Conservation (phyloP, 2,797 vertebrate species). For the Dermochelys coriacea region DNA sequence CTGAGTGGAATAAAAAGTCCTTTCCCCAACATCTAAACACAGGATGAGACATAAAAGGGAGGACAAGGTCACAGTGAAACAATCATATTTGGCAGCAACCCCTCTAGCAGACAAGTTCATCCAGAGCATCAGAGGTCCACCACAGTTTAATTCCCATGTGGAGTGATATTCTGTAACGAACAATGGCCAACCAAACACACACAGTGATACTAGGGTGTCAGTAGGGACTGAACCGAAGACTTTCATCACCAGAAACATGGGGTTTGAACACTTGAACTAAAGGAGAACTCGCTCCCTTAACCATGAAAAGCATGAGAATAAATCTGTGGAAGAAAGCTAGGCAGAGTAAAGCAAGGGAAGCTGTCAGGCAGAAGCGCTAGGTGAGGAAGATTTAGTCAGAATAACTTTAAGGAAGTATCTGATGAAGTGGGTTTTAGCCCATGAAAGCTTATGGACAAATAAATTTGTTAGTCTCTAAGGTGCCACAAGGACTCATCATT, state of each 20-base stretch:
- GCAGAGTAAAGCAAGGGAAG: background rate
- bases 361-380: background rate
- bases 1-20: background rate
- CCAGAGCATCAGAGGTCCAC: background rate
- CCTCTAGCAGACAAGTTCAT: background rate
- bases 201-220: background rate
- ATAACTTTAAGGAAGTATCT: background rate
- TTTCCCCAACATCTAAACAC: background rate
- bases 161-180: background rate
- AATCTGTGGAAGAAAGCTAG: background rate
- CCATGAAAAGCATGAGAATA: background rate
- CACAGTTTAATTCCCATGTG: background rate
- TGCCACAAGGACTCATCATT: too few relatives aligned
- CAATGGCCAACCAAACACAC: background rate
- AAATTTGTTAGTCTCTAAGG: too few relatives aligned
- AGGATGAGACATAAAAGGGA: background rate
- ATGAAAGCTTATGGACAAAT: too few relatives aligned
- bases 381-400: background rate
- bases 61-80: background rate
- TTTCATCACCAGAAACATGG: background rate
- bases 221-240: rapidly evolving
- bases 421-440: background rate
- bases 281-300: background rate
- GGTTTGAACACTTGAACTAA: background rate
- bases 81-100: background rate